Evolutionary conservation across 2,797 vertebrate species (phyloP).

Genomic region (Gymnopithys bicolor): DNA sequence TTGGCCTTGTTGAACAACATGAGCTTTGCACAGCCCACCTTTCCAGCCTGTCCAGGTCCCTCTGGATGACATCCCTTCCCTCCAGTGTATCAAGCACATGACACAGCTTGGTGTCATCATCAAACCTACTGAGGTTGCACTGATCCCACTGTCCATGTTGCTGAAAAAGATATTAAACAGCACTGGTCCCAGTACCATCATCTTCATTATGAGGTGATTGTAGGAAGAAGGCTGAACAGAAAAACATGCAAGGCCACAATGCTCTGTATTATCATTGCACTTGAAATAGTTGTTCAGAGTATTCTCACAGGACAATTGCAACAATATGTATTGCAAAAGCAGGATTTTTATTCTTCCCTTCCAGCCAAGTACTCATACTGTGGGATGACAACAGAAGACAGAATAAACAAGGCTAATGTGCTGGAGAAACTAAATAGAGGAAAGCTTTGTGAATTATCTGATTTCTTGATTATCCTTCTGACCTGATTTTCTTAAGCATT

Average conservation of each 20-base stretch:
- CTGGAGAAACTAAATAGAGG: neutral
- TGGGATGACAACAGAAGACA: neutral
- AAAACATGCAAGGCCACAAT: neutral
- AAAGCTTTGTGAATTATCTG: neutral
- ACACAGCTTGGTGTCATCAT: neutral
- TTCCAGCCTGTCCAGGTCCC: neutral
- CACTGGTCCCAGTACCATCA: neutral
- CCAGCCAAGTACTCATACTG: neutral
- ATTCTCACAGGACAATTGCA: neutral
- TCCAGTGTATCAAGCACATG: neutral
- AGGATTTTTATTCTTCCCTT: neutral
- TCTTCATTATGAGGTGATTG: neutral
- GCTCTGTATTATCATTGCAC: neutral
- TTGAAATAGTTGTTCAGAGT: neutral
- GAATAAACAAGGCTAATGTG: neutral
- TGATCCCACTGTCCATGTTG: neutral
- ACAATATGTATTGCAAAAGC: neutral
- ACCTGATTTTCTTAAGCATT: neutral
- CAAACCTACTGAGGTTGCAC: neutral
- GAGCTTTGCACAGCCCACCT: neutral
- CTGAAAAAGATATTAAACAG: neutral
- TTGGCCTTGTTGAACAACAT: neutral
- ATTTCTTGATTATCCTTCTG: conserved; percentile 3
- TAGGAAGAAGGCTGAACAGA: neutral
- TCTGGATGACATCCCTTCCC: neutral